phyloP scores from a whole-genome alignment of 2,113 vertebrate genomes.

The Cebus imitator region DNA sequence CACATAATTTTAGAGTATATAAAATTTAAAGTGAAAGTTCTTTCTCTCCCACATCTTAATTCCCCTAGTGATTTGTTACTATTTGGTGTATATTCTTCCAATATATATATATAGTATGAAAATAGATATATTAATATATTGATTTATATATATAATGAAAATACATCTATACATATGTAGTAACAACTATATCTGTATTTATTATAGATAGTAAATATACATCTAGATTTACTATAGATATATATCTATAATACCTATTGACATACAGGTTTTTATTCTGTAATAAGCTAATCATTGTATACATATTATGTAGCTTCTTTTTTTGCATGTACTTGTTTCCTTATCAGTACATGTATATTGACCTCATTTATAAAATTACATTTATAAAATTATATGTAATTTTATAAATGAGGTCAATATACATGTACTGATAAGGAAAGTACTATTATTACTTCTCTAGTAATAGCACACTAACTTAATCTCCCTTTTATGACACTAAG shows the following conservation, averaged over 20 bases:
- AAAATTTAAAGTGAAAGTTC: conserved; percentile 25
- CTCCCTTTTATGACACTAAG: background rate
- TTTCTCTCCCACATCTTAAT: background rate
- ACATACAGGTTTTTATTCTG: background rate
- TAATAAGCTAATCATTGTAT: background rate
- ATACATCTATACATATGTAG: no score
- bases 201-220: no score
- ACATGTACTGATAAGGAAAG: no score
- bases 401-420: no score
- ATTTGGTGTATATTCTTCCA: background rate
- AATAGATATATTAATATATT: background rate
- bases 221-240: no score
- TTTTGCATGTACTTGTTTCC: background rate
- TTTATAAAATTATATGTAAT: no score
- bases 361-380: background rate
- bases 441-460: background rate
- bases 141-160: no score
- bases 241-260: no score
- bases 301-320: background rate
- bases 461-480: background rate
- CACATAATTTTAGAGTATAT: background rate
- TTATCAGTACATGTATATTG: background rate
- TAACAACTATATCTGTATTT: background rate
- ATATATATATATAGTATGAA: background rate
- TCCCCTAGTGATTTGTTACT: background rate